Evolutionary conservation across 2,888 invertebrate genomes (phyloP), one percentile per base, ranked within the genome.

Genomic region (Drosophila robusta): DNA sequence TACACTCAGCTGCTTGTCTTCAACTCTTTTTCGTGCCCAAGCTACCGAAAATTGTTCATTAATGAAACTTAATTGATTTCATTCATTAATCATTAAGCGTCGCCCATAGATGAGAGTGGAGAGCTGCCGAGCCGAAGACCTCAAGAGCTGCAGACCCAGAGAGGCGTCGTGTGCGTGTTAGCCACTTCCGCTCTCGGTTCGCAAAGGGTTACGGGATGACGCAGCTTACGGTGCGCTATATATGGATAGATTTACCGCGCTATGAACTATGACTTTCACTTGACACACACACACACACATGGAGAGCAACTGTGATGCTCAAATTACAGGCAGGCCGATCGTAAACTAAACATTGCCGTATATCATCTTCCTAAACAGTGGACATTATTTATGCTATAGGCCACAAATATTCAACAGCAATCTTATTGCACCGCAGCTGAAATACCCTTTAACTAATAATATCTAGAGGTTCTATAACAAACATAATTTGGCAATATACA

Each of bases 21-120:
- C 52, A 66, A 34, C 68, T 70, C 77, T 64, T 57, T 73, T 55
- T 50, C 55, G 66, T 64, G 66, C 50, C 51, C 71, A 65, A 63
- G 86, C 83, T 70, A 78, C 78, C 83, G 82, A 78, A 89, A 86
- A 87, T 87, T 82, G 83, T 90, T 90, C 89, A 86, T 90, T 90
- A 89, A 88, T 89, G 89, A 89, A 89, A 88, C 84, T 89, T 89
- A 90, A 91, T 90, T 90, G 91, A 91, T 91, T 90, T 79, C 82
- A 85, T 90, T 90, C 90, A 91, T 90, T 90, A 91, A 91, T 90
- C 90, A 90, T 91, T 87, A 89, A 63, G 73, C 79, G 67, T 75
- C 78, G 69, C 77, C 64, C 54, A 61, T 63, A 64, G 57, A 67
- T 24, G 61, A 55, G 52, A 45, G 42, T 29, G 14, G 16, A 44